Evolutionary conservation across 2,113 vertebrate genomes (phyloP).

Genomic region (Symphodus melops): DNA sequence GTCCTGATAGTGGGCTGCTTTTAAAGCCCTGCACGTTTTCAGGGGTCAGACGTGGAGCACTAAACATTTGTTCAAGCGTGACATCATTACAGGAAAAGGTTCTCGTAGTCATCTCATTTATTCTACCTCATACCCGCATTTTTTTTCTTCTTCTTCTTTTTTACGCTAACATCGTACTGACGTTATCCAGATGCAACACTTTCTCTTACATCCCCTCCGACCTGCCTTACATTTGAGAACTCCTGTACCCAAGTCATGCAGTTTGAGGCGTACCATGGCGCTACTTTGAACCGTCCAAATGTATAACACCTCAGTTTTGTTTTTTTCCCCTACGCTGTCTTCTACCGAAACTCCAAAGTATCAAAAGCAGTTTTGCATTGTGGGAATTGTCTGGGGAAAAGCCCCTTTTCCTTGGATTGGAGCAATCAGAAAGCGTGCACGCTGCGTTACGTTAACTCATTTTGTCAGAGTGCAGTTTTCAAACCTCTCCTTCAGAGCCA

Average conservation of each 20-base stretch:
- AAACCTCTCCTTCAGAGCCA: conserved; percentile 30
- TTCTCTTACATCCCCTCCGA: background rate
- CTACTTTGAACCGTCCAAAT: conserved; percentile 26
- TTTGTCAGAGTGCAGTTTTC: conserved; percentile 52
- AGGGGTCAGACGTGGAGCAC: conserved; percentile 7
- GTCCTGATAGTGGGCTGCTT: background rate
- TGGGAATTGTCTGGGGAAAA: conserved; percentile 54
- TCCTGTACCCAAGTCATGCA: conserved; percentile 43
- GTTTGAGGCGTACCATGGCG: conserved; percentile 35
- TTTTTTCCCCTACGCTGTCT: background rate
- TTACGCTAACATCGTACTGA: conserved; percentile 18
- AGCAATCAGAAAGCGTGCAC: conserved; percentile 10
- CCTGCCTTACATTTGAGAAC: conserved; percentile 46
- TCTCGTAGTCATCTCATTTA: conserved; percentile 47
- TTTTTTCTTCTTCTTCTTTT: conserved; percentile 22
- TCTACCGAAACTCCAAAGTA: conserved; percentile 2
- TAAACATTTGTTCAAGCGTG: conserved; percentile 45
- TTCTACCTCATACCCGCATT: conserved; percentile 39
- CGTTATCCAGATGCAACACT: background rate
- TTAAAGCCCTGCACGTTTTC: conserved; percentile 53
- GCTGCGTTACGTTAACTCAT: conserved; percentile 60
- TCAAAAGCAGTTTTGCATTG: conserved; percentile 26
- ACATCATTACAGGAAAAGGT: conserved; percentile 36
- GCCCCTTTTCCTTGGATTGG: conserved; percentile 22
- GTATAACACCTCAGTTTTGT: conserved; percentile 29